These are phyloP conservation scores for Agrilus cyanescens DNA, from an alignment of 2,888 invertebrate species.

Conservation along the genomic window DNA sequence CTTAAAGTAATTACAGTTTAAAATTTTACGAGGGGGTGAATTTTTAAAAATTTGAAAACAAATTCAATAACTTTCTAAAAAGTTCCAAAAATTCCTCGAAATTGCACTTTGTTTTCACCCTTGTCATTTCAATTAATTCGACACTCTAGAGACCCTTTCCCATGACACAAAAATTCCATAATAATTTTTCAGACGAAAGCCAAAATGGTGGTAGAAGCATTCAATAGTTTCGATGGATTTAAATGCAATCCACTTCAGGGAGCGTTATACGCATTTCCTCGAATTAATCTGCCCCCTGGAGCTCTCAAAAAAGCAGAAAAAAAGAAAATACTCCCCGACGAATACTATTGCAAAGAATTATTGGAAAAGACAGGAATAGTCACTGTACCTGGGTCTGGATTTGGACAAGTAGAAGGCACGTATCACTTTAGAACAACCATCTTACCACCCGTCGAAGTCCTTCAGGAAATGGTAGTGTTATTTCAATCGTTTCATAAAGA, in stretches of 20 bases:
- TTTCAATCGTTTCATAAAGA: constrained; percentile 67
- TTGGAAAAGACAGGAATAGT: constrained; percentile 79
- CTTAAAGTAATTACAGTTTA: constrained; percentile 6
- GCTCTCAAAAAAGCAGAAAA: constrained; percentile 69
- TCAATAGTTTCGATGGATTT: constrained; percentile 77
- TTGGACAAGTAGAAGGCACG: constrained; percentile 81
- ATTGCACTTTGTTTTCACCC: no score
- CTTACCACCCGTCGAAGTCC: constrained; percentile 67
- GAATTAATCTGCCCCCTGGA: constrained; percentile 59
- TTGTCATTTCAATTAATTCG: no score
- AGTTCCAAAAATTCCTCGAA: no score
- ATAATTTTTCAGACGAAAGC: constrained; percentile 42
- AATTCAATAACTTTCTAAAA: no score
- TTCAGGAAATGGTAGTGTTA: constrained; percentile 63
- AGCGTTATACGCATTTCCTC: constrained; percentile 94
- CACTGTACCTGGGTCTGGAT: constrained; percentile 80
- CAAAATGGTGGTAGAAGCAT: constrained; percentile 62
- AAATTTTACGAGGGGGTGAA: no score
- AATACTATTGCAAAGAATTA: constrained; percentile 76
- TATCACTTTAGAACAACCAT: constrained; percentile 80
- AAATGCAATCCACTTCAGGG: constrained; percentile 68
- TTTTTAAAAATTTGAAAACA: no score
- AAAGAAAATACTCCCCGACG: constrained; percentile 60
- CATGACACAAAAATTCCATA: no score
- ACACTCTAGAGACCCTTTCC: no score